Base-by-base conservation (phyloP, 2,113 vertebrate species). In the Machaerirhynchus nigripectus region DNA sequence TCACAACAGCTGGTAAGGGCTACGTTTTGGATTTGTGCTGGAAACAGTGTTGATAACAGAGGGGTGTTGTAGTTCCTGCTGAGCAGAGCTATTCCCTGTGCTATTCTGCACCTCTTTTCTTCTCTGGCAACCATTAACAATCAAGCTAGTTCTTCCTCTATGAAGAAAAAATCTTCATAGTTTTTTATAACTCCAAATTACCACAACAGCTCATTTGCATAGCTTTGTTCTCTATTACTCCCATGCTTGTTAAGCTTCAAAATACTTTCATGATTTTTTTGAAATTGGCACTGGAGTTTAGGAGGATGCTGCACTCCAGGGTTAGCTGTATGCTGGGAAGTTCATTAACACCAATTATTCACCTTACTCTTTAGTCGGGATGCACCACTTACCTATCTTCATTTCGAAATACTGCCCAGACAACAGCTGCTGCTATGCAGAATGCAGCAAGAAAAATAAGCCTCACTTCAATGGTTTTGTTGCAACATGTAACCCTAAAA, bases 331-430 rank as follows among this genome's bases (percentile, higher is more conserved):
- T 1, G 15, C 83, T 49, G 49, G 56, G 52, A 89, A 96, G 83
- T 89, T 95, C 63, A 67, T 86, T 90, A 77, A 60, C 50, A 46
- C 27, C 14, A 76, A 49, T 90, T 90, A 75, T 24, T 91, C 64
- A 44, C 26, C 27, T 44, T 77, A 63, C 55, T 74, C 76, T 77
- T 15, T 81, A 95, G 44, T 46, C 15, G 75, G 84, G 71, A 82
- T 7, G n/a, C 53, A 50, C 35, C 56, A 94, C 97, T 86, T 98
- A 99, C 99, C 99, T 98, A 96, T 99, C 98, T 93, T 99, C 99
- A 94, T 99, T 99, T 95, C 99, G 98, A 98, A 99, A 99, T 35
- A 99, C 98, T 37, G 97, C 99, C 99, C 99, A 99, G 83, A 99
- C 91, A 84, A 98, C 98, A 95, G 99, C 96, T 56, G 98, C 76